These are phyloP conservation scores for Danaus chrysippus DNA, from an alignment of 2,888 invertebrate genomes.

Conservation along the genomic window DNA sequence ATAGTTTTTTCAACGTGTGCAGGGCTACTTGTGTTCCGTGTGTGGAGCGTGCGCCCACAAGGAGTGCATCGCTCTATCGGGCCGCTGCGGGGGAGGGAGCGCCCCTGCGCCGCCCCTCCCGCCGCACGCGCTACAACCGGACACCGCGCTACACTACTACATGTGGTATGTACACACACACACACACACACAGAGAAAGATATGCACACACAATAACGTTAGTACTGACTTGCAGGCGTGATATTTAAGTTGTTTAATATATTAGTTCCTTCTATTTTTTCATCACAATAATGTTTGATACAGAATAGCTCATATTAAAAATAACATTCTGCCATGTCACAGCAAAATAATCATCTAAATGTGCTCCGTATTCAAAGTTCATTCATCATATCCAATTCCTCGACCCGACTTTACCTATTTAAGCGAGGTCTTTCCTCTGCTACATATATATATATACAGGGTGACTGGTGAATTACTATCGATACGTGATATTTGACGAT, in stretches of 20 bases:
- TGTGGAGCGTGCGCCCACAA: constrained; percentile 93
- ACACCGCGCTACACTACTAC: constrained; percentile 71
- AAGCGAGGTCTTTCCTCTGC: not conserved
- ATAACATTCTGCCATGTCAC: too few relatives aligned
- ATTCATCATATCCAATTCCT: not conserved
- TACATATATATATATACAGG: too few relatives aligned
- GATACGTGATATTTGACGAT: too few relatives aligned
- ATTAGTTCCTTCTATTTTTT: too few relatives aligned
- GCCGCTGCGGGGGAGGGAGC: constrained; percentile 84
- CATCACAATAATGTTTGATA: too few relatives aligned
- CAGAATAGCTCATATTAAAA: too few relatives aligned
- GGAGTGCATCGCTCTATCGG: constrained; percentile 90
- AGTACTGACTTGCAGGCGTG: not conserved
- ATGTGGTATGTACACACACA: constrained; percentile 71
- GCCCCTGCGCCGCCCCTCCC: constrained; percentile 80
- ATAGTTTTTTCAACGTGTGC: constrained; percentile 39
- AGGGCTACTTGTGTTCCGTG: constrained; percentile 92
- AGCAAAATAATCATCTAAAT: too few relatives aligned
- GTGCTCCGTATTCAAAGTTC: not conserved
- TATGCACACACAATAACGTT: not conserved
- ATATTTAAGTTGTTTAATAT: too few relatives aligned
- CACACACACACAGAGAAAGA: not conserved
- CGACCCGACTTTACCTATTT: too few relatives aligned
- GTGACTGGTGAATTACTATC: too few relatives aligned
- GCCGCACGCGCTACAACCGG: constrained; percentile 74